A percentile compares a stretch with the other conserved stretches of the same genome.
These are phyloP conservation scores for Danio choprae DNA, from an alignment of 2,797 vertebrate genomes.

Conservation along the genomic window DNA sequence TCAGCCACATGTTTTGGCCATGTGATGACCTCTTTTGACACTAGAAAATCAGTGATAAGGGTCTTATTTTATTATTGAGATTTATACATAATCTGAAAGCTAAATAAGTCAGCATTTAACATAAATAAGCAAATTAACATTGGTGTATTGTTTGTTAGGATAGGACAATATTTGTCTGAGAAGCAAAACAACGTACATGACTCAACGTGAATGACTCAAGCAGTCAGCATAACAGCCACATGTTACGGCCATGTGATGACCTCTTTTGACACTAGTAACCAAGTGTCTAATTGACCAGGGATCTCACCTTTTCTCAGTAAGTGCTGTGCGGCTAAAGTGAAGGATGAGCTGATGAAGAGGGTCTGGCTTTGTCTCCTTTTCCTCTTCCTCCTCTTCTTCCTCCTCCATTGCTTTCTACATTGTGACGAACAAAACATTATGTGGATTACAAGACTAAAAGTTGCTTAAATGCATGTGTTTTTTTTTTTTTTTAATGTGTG, in stretches of 20 bases:
- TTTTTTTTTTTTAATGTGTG: neutral
- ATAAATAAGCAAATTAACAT: no score
- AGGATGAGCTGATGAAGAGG: conserved; percentile 94
- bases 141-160: no score
- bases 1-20: neutral
- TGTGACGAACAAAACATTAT: neutral
- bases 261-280: neutral
- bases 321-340: conserved; percentile 93
- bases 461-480: neutral
- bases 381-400: conserved; percentile 92
- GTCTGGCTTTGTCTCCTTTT: conserved; percentile 89
- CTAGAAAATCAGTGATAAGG: no score
- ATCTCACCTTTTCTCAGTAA: conserved; percentile 91
- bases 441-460: neutral
- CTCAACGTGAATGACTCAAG: neutral
- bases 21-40: neutral
- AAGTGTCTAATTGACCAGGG: neutral
- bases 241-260: neutral
- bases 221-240: neutral
- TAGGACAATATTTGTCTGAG: no score
- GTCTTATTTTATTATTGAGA: no score
- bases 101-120: no score
- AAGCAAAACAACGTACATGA: neutral
- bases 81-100: no score
- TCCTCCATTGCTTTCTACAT: conserved; percentile 86